Conservation (phyloP, 2,888 invertebrate species). For the Pachydiplax longipennis region DNA sequence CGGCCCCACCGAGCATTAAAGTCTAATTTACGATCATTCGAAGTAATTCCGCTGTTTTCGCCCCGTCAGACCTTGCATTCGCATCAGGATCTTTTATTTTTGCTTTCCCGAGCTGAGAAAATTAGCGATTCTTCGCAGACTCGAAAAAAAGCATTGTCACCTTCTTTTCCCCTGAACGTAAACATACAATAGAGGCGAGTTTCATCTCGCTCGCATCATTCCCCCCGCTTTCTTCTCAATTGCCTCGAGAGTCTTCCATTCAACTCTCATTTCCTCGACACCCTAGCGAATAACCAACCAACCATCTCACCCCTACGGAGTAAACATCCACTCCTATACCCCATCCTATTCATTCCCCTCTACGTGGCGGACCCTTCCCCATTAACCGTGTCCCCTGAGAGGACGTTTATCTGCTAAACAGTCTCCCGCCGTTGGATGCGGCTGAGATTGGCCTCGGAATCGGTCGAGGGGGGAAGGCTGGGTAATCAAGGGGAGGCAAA, state of each 20-base stretch:
- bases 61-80: background rate
- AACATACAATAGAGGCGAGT: background rate
- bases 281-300: constrained; percentile 19
- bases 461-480: background rate
- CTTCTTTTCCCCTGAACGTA: constrained; percentile 4
- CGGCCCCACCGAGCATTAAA: background rate
- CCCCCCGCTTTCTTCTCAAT: constrained; percentile 5
- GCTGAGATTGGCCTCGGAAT: constrained; percentile 25
- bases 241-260: constrained; percentile 10
- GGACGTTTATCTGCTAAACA: constrained; percentile 44
- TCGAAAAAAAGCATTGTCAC: constrained; percentile 13
- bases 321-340: background rate
- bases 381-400: constrained; percentile 25
- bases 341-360: background rate
- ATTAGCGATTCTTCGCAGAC: background rate
- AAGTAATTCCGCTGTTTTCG: background rate
- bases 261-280: constrained; percentile 16
- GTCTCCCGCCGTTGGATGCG: constrained; percentile 39
- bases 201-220: background rate
- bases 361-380: background rate
- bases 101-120: background rate
- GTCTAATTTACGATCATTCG: background rate
- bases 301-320: background rate
- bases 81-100: background rate
- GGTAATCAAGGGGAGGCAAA: background rate